Percentiles rank a stretch among this genome's conserved stretches.
Evolutionary conservation across 1,140 invertebrate genomes (phyloP).

Genomic region (Neomicropteryx cornuta): DNA sequence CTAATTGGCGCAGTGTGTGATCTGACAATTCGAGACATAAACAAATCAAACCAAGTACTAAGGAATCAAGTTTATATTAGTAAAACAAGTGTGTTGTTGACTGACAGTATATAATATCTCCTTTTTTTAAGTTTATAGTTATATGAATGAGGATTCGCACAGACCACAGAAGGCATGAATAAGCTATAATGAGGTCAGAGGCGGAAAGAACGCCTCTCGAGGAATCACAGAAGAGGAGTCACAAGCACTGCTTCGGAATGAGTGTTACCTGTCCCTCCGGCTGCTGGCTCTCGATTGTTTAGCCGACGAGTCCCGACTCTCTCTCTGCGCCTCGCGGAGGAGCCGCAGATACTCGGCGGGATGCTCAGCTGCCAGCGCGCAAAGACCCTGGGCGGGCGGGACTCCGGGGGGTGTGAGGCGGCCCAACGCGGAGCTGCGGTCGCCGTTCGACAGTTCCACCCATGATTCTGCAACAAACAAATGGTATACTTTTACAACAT

Average conservation of each 20-base stretch:
- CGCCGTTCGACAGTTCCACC: slow-evolving; percentile 59
- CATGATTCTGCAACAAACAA: slow-evolving; percentile 68
- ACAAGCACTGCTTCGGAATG: no score
- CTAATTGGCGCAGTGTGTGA: no score
- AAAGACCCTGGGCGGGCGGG: slow-evolving; percentile 53
- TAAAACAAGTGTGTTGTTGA: no score
- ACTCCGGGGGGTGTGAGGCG: slow-evolving; percentile 45
- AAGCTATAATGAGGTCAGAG: neutral
- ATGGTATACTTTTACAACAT: no score
- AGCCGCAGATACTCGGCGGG: slow-evolving; percentile 72
- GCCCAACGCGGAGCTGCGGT: slow-evolving; percentile 36
- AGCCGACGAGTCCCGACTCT: slow-evolving; percentile 76
- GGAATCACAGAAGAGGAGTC: no score
- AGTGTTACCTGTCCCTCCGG: slow-evolving; percentile 42
- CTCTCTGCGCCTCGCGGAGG: slow-evolving; percentile 73
- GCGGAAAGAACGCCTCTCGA: no score
- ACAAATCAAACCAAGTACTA: no score
- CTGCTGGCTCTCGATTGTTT: slow-evolving; percentile 72
- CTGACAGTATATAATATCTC: no score
- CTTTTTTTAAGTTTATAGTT: slow-evolving; percentile 2
- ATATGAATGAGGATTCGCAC: neutral
- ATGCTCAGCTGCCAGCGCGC: slow-evolving; percentile 47
- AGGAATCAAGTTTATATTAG: no score
- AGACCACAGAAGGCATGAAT: neutral
- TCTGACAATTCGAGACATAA: no score